Evolutionary conservation across 2,797 vertebrate genomes (phyloP).

Genomic region (Arvicola amphibius): DNA sequence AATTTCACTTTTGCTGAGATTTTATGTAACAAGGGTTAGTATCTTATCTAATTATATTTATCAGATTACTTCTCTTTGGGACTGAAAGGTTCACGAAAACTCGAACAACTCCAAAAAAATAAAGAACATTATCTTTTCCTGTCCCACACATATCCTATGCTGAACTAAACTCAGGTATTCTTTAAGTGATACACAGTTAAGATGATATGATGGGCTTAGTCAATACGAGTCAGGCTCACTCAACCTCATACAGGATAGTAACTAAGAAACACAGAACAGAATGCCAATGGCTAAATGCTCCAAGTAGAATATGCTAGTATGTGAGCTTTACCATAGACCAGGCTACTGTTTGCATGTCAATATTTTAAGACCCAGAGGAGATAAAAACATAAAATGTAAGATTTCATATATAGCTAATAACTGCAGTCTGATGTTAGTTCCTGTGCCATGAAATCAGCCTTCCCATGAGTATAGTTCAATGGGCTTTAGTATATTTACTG

Average conservation of each 20-base stretch:
- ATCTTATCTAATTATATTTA: conserved; percentile 23
- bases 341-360: background rate
- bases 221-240: background rate
- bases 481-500: background rate
- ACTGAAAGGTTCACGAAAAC: conserved; percentile 61
- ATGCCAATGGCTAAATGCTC: background rate
- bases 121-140: background rate
- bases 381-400: background rate
- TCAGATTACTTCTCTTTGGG: conserved; percentile 57
- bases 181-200: background rate
- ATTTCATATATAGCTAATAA: background rate
- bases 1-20: conserved; percentile 22
- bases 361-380: conserved; percentile 4
- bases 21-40: conserved; percentile 43
- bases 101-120: conserved; percentile 13
- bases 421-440: background rate
- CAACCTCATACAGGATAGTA: background rate
- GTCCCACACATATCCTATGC: background rate
- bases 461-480: background rate
- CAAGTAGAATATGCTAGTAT: background rate
- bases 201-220: background rate
- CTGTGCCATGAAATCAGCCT: background rate
- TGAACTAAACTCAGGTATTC: background rate
- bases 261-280: background rate
- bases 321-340: background rate